Base-by-base conservation (phyloP, 1,140 invertebrate genomes). In the Helicorthomorpha holstii region DNA sequence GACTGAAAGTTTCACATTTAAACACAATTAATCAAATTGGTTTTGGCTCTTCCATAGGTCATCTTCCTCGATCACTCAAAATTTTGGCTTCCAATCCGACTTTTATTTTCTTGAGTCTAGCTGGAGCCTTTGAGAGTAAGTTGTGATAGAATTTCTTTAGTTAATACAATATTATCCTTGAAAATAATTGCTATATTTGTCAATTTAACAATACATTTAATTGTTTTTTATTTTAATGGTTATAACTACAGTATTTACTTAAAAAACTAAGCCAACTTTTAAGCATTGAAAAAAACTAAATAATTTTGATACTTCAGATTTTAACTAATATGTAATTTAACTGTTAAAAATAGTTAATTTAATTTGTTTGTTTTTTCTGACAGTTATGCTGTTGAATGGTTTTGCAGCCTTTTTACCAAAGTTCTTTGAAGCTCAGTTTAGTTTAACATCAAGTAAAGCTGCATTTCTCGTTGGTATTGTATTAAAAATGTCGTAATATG, bases 381-480 rank as follows among this genome's bases (percentile, higher is more conserved):
- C 53, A 71, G 69, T 66, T 19, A 68, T 86, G 59, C 67, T 87
- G 0, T 74, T 88, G 3, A 76, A 81, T 0, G 85, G 84, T 0
- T 84, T 88, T 60, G 81, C 83, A 1, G 81, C 83, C 0, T 89
- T 88, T 60, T 66, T 85, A 51, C 85, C 85, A 0, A 89, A 89
- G 63, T 73, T 69, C 55, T 82, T 89, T 47, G 83, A 90, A 66
- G 84, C 82, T 64, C 83, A 88, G 67, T 89, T 85, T 59, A 78
- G 78, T 57, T 73, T 87, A 7, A 77, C 73, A 27, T 77, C 84
- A 0, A 79, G 80, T 43, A 71, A 69, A 25, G 81, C 84, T 1
- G 83, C 84, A 14, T 60, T 83, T 45, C 67, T 86, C 53, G 78
- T 88, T 66, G 84, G 84, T 83, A 67, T 70, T 66, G 56, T 27